phyloP scores from a whole-genome alignment of 2,113 vertebrate species.

The Xiphias gladius region DNA sequence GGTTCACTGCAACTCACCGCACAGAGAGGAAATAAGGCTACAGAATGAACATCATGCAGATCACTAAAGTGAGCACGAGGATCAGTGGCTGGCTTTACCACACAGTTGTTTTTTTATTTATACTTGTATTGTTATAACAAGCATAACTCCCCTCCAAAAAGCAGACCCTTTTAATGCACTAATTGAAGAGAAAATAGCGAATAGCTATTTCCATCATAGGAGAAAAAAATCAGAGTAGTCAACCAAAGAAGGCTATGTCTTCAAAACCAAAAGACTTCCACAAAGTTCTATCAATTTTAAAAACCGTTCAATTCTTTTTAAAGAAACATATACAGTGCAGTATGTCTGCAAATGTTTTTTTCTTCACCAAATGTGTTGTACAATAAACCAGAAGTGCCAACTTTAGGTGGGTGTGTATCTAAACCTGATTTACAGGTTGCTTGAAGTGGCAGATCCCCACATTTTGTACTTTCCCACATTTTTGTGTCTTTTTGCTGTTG shows the following conservation, averaged over 20 bases:
- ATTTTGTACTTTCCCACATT: background rate
- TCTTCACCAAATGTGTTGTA: too few relatives aligned
- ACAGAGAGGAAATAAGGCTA: constrained; percentile 30
- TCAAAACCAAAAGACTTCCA: constrained; percentile 1
- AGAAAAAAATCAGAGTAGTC: background rate
- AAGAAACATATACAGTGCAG: background rate
- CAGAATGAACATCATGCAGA: constrained; percentile 28
- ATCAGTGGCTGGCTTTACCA: constrained; percentile 10
- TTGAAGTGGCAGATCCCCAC: background rate
- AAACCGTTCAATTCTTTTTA: background rate
- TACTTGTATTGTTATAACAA: background rate
- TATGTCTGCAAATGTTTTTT: background rate
- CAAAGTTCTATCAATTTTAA: background rate
- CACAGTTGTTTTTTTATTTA: background rate
- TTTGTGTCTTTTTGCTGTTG: background rate
- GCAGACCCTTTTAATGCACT: background rate
- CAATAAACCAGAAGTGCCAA: background rate
- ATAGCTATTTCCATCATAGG: background rate
- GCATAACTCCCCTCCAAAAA: background rate
- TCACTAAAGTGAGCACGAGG: constrained; percentile 35
- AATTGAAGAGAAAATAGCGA: background rate
- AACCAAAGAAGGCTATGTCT: background rate
- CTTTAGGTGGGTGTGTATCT: background rate
- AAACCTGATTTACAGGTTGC: background rate
- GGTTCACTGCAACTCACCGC: background rate